phyloP scores from a whole-genome alignment of 2,113 vertebrate species.

The Anhinga anhinga region DNA sequence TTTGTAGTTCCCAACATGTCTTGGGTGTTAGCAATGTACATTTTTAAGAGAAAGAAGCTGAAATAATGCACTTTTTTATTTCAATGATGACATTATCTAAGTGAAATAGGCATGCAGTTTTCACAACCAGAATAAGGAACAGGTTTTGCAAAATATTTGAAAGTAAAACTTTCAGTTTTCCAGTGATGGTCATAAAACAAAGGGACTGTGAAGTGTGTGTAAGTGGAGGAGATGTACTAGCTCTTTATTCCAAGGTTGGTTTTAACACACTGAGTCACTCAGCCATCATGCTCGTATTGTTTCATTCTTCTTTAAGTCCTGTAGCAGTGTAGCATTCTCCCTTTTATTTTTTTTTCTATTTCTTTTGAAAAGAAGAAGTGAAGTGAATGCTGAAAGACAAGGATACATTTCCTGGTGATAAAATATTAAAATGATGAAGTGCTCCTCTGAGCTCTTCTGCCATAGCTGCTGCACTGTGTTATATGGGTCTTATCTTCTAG shows the following conservation, averaged over 20 bases:
- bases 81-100: neutral
- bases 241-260: neutral
- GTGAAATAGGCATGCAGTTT: neutral
- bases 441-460: neutral
- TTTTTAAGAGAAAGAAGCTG: neutral
- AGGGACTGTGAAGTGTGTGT: neutral
- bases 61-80: neutral
- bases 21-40: neutral
- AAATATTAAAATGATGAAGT: constrained; percentile 32
- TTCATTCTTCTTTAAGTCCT: neutral
- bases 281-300: neutral
- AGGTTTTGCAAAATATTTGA: neutral
- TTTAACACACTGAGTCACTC: neutral
- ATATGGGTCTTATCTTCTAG: neutral
- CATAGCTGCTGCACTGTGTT: neutral
- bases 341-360: neutral
- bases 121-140: neutral
- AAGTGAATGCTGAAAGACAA: constrained; percentile 3
- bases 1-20: neutral
- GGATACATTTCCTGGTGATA: neutral
- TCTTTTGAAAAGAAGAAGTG: neutral
- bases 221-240: neutral
- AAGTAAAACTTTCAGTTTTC: neutral
- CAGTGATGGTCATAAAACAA: neutral
- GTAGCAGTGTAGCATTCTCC: neutral